Evolutionary conservation across 2,888 invertebrate genomes (phyloP).

Genomic region (Thera britannica): DNA sequence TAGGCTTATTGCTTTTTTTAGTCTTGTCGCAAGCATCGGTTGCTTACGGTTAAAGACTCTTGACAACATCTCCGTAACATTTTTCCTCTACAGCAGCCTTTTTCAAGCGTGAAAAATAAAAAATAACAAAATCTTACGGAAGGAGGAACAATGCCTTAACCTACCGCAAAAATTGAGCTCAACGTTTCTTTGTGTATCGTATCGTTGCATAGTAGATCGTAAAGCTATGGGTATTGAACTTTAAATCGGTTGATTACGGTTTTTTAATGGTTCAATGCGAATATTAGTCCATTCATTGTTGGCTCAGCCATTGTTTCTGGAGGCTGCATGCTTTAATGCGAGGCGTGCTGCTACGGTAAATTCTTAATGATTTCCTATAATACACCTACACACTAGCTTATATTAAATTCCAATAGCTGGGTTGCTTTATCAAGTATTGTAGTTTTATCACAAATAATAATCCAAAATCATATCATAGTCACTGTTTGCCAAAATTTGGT

Average conservation of each 20-base stretch:
- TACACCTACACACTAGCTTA: not conserved
- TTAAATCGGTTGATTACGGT: slow-evolving; percentile 76
- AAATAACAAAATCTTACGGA: slow-evolving; percentile 49
- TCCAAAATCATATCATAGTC: no score
- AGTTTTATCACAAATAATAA: no score
- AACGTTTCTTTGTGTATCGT: slow-evolving; percentile 81
- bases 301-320: slow-evolving; percentile 51
- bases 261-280: slow-evolving; percentile 74
- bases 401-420: not conserved
- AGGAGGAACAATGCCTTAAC: slow-evolving; percentile 70
- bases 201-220: slow-evolving; percentile 67
- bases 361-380: slow-evolving; percentile 40
- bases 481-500: no score
- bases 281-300: slow-evolving; percentile 71
- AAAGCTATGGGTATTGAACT: slow-evolving; percentile 73
- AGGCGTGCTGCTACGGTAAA: slow-evolving; percentile 39
- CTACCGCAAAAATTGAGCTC: slow-evolving; percentile 72
- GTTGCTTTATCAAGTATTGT: no score
- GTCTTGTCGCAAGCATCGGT: not conserved
- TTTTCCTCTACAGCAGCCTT: slow-evolving; percentile 2
- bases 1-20: no score
- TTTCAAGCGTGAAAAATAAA: slow-evolving; percentile 47
- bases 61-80: not conserved
- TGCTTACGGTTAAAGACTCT: not conserved
- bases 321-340: slow-evolving; percentile 30